Evolutionary conservation across 2,113 vertebrate genomes (phyloP), one percentile per base, ranked within the genome.

Genomic region (Pachyramphus minor): DNA sequence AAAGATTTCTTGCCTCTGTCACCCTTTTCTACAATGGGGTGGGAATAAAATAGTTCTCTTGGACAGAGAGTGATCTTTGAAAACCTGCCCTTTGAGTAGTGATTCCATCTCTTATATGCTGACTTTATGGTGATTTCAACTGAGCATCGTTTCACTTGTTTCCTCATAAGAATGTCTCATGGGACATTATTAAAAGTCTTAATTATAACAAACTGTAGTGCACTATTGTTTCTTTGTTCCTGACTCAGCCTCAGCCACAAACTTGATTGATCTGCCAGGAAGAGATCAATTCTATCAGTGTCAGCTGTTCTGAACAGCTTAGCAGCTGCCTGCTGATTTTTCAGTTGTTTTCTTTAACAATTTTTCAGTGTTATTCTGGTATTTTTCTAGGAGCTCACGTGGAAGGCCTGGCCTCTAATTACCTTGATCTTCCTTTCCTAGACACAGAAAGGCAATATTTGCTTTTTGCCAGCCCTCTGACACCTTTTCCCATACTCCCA

Each of bases 101-200:
- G 44, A 20, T 64, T 79, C 31, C 21, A 18, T 44, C 15, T 52
- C 52, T 39, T 58, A 22, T 18, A 5, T 67, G 50, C 10, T 86
- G 39, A 18, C 67, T 83, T 95, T 47, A 53, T 83, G 53, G 63
- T 73, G 27, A 67, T 90, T 94, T 90, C 64, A 90, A 60, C 41
- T 62, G 24, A 84, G 50, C 24, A 8, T 30, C 62, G 3, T 73
- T 77, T 77, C 50, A 50, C 27, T 50, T 86, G 25, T 80, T 95
- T 92, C 53, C 75, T 93, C 69, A 5, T 66, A 42, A 62, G 37
- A 56, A 56, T 19, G 67, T 77, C 92, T 85, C 75, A 20, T 49
- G 85, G 62, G 82, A 83, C 2, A 7, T 27, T 50, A 92, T 90
- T 83, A 80, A 71, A 87, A 86, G 50, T 62, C 39, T 86, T 63